Evolutionary conservation across 2,888 invertebrate species (phyloP), one percentile per base, ranked within the genome.

Genomic region (Patella caerulea): DNA sequence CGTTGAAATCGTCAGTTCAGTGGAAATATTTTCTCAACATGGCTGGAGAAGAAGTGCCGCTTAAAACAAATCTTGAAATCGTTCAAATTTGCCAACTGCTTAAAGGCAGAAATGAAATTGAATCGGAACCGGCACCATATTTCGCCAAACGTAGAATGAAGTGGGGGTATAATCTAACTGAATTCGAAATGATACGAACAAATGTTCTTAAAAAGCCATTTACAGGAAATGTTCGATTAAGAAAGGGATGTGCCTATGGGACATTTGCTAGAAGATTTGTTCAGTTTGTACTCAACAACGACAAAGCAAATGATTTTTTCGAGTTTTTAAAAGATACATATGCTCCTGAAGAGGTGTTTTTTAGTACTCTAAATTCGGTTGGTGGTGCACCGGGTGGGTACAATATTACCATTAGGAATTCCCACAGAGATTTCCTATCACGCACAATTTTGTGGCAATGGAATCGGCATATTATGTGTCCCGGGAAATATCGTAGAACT

Each of bases 21-120:
- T 92, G 91, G 90, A 88, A 88, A 75, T 92, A 92, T 79, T 88
- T 88, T 78, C 89, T 91, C 55, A 91, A 91, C 75, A 84, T 91
- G 9, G 87, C 90, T 0, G 90, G 89, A 3, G 87, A 89, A 70
- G 90, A 91, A 77, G 87, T 91, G 74, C 90, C 91, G 45, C 78
- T 90, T 53, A 88, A 87, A 73, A 91, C 91, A 5, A 91, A 91
- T 80, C 79, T 85, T 4, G 90, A 92, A 79, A 79, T 91, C 53
- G 90, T 90, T 3, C 80, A 84, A 74, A 90, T 90, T 9, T 80
- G 90, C 11, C 86, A 87, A 76, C 75, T 86, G 34, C 85, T 89
- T 74, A 88, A 90, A 73, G 91, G 91, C 4, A 85, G 88, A 3
- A 92, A 91, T 75, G 89, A 90, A 72, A 87, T 91, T 4, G 88